Evolutionary conservation across 2,113 vertebrate genomes (phyloP), one percentile per base, ranked within the genome.

Genomic region (Bubo bubo): DNA sequence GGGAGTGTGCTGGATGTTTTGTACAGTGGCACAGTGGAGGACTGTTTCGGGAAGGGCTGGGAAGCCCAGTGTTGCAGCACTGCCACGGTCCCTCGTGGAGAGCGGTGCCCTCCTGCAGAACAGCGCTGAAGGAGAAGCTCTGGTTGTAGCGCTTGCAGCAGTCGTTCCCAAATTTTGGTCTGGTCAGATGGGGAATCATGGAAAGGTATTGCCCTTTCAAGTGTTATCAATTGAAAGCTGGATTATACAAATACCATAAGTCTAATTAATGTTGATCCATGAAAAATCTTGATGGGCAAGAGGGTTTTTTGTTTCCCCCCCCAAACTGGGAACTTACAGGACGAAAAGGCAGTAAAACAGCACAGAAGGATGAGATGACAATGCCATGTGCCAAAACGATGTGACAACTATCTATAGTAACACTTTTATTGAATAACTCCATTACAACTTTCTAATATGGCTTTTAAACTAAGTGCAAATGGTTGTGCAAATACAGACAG

Each of bases 71-170:
- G 24, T 9, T 28, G 24, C 5, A 18, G 41, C 28, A 27, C 18
- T 47, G 34, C 20, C 7, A 1, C 1, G 2, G n/a, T 27, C 34
- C 22, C 49, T 34, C 1, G 2, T 28, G 28, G 23, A n/a, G 45
- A 56, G 23, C 4, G 1, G 5, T 2, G 4, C 71, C 47, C 52
- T 5, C 8, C 27, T 27, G 52, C 41, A 20, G 20, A 7, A 4
- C 13, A 0, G n/a, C 2, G 1, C 67, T 22, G 20, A 14, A 53
- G 27, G 53, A 37, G 52, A 53, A 72, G 23, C 24, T 77, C 24
- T 0, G 0, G 8, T 49, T 56, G 14, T 39, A 10, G 17, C 32
- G 28, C 34, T 86, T 66, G 66, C 34, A 89, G 16, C 2, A 2
- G 5, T 41, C 16, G 9, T 60, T 91, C 55, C 32, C 26, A 41